A percentile compares a stretch with the other conserved stretches of the same genome.
These are phyloP conservation scores for Stichodactyla helianthus DNA, from an alignment of 64 coral and sea anemone genomes.

Conservation along the genomic window DNA sequence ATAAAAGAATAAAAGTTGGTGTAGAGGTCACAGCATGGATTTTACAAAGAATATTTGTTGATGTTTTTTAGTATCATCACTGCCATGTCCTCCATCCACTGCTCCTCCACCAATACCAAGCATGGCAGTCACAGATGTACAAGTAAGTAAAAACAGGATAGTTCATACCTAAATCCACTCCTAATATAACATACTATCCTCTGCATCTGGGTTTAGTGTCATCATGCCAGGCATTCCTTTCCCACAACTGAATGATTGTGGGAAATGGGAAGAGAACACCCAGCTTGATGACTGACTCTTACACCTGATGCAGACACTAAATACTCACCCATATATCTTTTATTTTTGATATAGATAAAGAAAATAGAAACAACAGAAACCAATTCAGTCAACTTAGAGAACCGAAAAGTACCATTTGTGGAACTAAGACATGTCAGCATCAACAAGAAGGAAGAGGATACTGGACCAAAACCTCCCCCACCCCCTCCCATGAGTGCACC, in stretches of 20 bases:
- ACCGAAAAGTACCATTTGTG: conserved; percentile 41
- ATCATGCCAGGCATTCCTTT: too few species aligned
- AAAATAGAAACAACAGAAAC: conserved; percentile 20
- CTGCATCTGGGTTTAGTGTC: too few species aligned
- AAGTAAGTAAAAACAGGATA: neutral
- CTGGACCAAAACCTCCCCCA: conserved; percentile 39
- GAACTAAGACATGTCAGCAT: conserved; percentile 54
- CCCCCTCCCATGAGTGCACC: conserved; percentile 29
- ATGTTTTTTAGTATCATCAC: neutral
- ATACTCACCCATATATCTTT: neutral
- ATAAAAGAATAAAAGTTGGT: too few species aligned
- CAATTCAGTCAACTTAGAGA: neutral
- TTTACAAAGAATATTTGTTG: neutral
- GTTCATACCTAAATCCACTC: neutral
- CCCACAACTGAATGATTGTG: too few species aligned
- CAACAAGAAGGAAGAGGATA: neutral
- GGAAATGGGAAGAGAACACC: too few species aligned
- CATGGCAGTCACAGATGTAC: neutral
- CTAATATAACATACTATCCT: neutral
- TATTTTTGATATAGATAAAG: conserved; percentile 27
- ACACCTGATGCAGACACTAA: too few species aligned
- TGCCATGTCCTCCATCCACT: conserved; percentile 40
- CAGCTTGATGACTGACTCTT: too few species aligned
- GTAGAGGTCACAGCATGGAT: too few species aligned
- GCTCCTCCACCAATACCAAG: conserved; percentile 46